These are phyloP conservation scores for Lates calcarifer DNA, from an alignment of 2,113 vertebrate species.

Conservation along the genomic window DNA sequence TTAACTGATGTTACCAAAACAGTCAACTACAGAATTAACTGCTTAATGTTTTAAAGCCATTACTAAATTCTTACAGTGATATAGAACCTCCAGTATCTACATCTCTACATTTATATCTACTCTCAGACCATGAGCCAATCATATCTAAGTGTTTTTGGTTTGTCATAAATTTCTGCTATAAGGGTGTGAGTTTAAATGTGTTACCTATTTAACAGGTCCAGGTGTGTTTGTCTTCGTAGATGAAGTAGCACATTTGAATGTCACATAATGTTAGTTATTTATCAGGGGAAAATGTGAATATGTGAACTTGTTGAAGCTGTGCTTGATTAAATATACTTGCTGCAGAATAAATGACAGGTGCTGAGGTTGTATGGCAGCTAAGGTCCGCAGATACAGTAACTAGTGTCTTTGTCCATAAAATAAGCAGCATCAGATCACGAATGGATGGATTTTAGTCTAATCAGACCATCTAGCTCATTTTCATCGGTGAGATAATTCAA, in stretches of 20 bases:
- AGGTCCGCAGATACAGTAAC: neutral
- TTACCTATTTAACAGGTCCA: neutral
- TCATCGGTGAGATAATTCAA: neutral
- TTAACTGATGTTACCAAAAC: neutral
- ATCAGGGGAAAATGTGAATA: neutral
- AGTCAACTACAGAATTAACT: neutral
- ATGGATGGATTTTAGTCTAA: neutral
- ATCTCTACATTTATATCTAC: neutral
- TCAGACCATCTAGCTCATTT: neutral
- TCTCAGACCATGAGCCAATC: neutral
- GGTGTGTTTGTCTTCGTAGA: neutral
- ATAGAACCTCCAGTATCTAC: neutral
- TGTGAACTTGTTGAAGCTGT: neutral
- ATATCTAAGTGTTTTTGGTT: neutral
- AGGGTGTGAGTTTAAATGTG: neutral
- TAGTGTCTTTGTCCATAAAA: neutral
- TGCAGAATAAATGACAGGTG: neutral
- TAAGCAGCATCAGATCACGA: neutral
- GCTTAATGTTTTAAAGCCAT: neutral
- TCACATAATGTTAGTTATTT: neutral
- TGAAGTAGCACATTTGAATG: neutral
- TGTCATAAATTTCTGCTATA: neutral
- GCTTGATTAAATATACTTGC: neutral
- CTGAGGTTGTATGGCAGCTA: neutral
- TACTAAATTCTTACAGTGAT: neutral